Conservation (phyloP, 1,140 invertebrate genomes). For the Elymnias hypermnestra region DNA sequence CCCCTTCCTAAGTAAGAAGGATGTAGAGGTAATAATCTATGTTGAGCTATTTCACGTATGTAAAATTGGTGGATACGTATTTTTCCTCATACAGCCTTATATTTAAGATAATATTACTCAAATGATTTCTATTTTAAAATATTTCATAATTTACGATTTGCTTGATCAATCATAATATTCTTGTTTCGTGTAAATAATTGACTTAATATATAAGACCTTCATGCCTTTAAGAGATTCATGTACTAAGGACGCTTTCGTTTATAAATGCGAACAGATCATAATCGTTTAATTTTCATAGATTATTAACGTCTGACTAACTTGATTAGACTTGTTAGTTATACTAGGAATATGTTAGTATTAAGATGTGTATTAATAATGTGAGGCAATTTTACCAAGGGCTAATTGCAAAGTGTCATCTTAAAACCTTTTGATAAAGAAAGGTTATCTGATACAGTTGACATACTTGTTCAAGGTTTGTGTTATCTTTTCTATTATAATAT, state of each 20-base stretch:
- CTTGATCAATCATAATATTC: not conserved
- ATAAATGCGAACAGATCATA: slow-evolving; percentile 8
- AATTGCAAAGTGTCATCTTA: not conserved
- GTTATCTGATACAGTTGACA: no score
- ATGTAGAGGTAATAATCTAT: no score
- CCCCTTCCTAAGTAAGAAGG: no score
- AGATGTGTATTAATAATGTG: not conserved
- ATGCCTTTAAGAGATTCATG: not conserved
- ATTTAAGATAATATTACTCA: no score
- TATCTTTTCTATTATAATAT: no score
- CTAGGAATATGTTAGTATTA: not conserved
- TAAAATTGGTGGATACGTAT: no score
- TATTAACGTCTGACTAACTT: slow-evolving; percentile 3
- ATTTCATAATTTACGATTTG: not conserved
- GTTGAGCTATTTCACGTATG: no score
- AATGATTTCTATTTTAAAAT: not conserved
- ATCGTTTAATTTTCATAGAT: slow-evolving; percentile 1
- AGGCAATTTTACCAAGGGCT: not conserved
- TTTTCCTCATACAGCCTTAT: no score
- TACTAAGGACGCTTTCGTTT: slow-evolving; percentile 9
- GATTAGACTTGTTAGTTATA: not conserved
- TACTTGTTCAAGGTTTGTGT: no score
- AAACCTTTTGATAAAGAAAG: no score
- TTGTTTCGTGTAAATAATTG: slow-evolving; percentile 14
- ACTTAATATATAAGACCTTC: slow-evolving; percentile 4